phyloP scores from a whole-genome alignment of 2,888 invertebrate genomes.

The Caenorhabditis wallacei region DNA sequence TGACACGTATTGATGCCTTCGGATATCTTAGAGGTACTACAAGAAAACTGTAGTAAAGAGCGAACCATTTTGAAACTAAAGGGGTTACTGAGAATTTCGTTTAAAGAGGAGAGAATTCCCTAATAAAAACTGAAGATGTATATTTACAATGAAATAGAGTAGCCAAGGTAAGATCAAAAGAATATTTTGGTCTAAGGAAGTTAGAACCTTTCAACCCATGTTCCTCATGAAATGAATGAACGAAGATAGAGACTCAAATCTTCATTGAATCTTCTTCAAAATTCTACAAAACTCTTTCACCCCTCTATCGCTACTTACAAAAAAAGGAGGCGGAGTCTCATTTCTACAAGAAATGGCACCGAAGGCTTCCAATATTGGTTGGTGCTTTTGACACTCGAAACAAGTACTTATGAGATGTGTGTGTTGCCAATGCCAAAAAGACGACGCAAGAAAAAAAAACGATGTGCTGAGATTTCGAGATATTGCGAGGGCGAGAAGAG shows the following conservation, averaged over 20 bases:
- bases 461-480: constrained; percentile 49
- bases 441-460: constrained; percentile 17
- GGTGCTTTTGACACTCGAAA: constrained; percentile 62
- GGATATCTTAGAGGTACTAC: too few species aligned
- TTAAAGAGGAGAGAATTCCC: too few species aligned
- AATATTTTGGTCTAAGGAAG: background rate
- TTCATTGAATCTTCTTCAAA: constrained; percentile 9
- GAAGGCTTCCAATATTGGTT: constrained; percentile 51
- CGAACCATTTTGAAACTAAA: too few species aligned
- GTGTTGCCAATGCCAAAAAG: constrained; percentile 39
- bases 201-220: background rate
- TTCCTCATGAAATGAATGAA: background rate
- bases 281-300: constrained; percentile 38
- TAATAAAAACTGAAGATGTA: too few species aligned
- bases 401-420: constrained; percentile 60
- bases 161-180: too few species aligned
- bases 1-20: background rate
- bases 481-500: constrained; percentile 64
- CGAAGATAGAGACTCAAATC: background rate
- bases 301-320: constrained; percentile 9
- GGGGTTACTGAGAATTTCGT: too few species aligned
- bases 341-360: constrained; percentile 55
- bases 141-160: too few species aligned
- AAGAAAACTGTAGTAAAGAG: too few species aligned
- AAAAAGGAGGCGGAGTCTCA: constrained; percentile 23